These are phyloP conservation scores for Speoplatyrhinus poulsoni DNA, from an alignment of 2,113 vertebrate species.

Conservation along the genomic window DNA sequence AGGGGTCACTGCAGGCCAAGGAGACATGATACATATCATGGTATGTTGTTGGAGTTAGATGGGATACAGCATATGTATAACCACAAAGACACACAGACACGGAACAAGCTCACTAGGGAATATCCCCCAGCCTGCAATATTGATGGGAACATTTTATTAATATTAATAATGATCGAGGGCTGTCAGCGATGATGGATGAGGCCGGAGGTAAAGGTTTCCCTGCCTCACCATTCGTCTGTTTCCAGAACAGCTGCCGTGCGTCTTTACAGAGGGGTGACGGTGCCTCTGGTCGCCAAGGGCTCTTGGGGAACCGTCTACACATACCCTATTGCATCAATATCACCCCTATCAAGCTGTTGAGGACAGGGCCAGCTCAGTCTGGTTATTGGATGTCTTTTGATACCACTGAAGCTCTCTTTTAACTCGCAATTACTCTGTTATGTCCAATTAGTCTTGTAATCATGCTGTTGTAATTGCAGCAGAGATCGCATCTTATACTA, in stretches of 20 bases:
- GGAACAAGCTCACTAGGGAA: slow-evolving; percentile 26
- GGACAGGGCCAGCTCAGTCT: slow-evolving; percentile 42
- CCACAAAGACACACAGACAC: slow-evolving; percentile 16
- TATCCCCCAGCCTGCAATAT: slow-evolving; percentile 21
- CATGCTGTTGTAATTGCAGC: slow-evolving; percentile 59
- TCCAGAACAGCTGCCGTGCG: slow-evolving; percentile 60
- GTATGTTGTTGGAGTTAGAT: slow-evolving; percentile 15
- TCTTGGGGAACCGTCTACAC: slow-evolving; percentile 14
- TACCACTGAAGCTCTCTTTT: slow-evolving; percentile 49
- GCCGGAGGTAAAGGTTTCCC: slow-evolving; percentile 32
- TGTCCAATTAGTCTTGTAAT: slow-evolving; percentile 74
- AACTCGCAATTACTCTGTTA: slow-evolving; percentile 64
- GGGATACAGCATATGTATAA: slow-evolving; percentile 13
- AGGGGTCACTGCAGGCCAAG: not conserved
- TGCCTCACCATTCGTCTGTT: slow-evolving; percentile 50
- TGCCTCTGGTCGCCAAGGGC: slow-evolving; percentile 8
- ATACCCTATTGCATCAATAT: slow-evolving; percentile 8
- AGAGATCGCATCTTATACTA: slow-evolving; percentile 59
- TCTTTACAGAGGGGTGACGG: slow-evolving; percentile 22
- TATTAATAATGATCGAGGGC: slow-evolving; percentile 61
- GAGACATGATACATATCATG: slow-evolving; percentile 1
- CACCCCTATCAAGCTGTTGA: slow-evolving; percentile 34
- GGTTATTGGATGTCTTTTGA: slow-evolving; percentile 55
- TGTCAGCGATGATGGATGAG: slow-evolving; percentile 71
- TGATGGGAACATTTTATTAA: slow-evolving; percentile 50